These are phyloP conservation scores for Lepus europaeus DNA, from an alignment of 2,113 vertebrate genomes.

Conservation along the genomic window DNA sequence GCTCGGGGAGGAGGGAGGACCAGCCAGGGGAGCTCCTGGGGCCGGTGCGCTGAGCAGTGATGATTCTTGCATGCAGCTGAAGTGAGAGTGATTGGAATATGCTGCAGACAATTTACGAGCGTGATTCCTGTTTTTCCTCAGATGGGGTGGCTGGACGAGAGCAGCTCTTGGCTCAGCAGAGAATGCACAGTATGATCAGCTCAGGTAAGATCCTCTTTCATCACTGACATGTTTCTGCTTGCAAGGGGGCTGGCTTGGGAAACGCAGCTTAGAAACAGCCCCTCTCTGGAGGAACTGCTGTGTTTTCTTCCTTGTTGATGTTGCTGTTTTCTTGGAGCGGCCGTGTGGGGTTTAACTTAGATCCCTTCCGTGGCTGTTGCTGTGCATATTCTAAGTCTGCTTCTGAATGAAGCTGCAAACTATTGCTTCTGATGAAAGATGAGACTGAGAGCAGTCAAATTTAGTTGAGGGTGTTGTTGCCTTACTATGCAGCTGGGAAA, in stretches of 20 bases:
- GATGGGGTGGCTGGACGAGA: conserved; percentile 95
- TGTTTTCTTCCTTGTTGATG: conserved; percentile 46
- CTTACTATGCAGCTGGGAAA: conserved; percentile 76
- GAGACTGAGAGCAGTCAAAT: conserved; percentile 71
- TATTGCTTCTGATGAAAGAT: conserved; percentile 77
- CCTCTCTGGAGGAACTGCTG: conserved; percentile 58
- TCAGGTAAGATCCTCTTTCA: conserved; percentile 92
- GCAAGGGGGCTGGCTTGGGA: conserved; percentile 54
- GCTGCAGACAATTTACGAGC: conserved; percentile 99
- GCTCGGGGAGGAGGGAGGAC: conserved; percentile 88
- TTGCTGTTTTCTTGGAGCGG: conserved; percentile 71
- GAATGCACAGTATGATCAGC: conserved; percentile 98
- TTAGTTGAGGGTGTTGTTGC: conserved; percentile 76
- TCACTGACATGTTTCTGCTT: conserved; percentile 8
- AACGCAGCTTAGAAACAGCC: conserved; percentile 53
- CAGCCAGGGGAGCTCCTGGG: conserved; percentile 89
- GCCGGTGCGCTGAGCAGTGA: conserved; percentile 90
- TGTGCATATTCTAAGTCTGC: conserved; percentile 65
- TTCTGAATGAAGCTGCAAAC: conserved; percentile 77
- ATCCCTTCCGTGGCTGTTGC: conserved; percentile 72
- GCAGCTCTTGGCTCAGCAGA: conserved; percentile 92
- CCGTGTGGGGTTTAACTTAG: conserved; percentile 74
- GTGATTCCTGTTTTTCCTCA: conserved; percentile 98
- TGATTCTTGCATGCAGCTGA: conserved; percentile 92
- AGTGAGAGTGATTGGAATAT: conserved; percentile 95